Base-by-base conservation (phyloP, 2,113 vertebrate species). In the Psettodes erumei region DNA sequence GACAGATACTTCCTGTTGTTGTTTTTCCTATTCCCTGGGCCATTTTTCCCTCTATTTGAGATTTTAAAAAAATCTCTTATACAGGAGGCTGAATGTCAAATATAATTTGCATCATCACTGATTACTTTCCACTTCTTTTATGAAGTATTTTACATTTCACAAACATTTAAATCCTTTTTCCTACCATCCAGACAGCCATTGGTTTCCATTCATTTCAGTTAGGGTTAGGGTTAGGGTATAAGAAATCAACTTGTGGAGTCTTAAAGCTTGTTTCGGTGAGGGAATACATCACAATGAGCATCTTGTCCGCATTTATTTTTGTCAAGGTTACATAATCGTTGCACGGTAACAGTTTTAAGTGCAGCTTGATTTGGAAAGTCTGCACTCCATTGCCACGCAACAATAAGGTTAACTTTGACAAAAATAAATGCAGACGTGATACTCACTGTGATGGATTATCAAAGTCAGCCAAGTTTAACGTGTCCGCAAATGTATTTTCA, bases 391-490 rank as follows among this genome's bases (percentile, higher is more conserved):
- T 2, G 35, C 58, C 64, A 32, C 9, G 9, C 55, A 77, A 68
- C 71, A 70, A 50, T 79, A 77, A 79, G 65, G 81, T 65, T 71
- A 81, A 61, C 30, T 72, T 58, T 88, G 82, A 86, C 71, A 62
- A 35, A 82, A 86, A 86, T 77, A 77, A 86, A 88, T 69, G 78
- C 25, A 23, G 86, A 82, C 82, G 6, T 81, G 50, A 74, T 70
- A 64, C 78, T 88, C 67, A 78, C 77, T 70, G 78, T 91, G 83
- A 91, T 83, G 68, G 69, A 90, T 91, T 55, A 79, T 72, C 18
- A 0, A 53, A 83, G 74, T 77, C 74, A 71, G n/a, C 66, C 65
- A 72, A 71, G 78, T 87, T 86, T 81, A 76, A 84, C 81, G 81
- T 74, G 63, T 81, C 53, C 45, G 58, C 50, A 72, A 71, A 81